Evolutionary conservation across 2,888 invertebrate species (phyloP).

Genomic region (Caenorhabditis sinica): DNA sequence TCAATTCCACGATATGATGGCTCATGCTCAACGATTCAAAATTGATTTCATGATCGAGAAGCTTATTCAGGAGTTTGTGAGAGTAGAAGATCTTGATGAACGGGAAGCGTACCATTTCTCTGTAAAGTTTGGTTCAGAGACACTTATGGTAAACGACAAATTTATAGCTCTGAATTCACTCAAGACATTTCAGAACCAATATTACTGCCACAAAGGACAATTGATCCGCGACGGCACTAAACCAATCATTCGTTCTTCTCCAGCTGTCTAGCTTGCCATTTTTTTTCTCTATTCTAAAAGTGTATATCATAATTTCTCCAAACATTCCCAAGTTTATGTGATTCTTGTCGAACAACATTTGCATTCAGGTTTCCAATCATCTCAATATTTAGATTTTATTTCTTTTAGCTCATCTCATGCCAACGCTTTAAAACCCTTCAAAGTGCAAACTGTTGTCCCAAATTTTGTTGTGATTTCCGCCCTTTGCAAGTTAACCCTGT

Average conservation of each 20-base stretch:
- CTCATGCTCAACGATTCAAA: constrained; percentile 4
- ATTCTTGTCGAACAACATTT: too few species aligned
- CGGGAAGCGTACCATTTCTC: not conserved
- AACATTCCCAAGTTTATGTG: too few species aligned
- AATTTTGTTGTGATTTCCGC: too few species aligned
- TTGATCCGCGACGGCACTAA: not conserved
- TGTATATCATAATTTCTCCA: too few species aligned
- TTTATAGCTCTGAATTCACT: not conserved
- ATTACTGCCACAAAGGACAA: not conserved
- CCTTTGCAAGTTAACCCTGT: too few species aligned
- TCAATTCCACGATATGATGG: constrained; percentile 1
- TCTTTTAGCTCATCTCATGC: too few species aligned
- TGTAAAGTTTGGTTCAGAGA: not conserved
- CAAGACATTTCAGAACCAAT: constrained; percentile 7
- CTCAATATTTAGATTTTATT: too few species aligned
- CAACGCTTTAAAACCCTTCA: too few species aligned
- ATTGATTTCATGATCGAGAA: not conserved
- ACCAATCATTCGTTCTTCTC: not conserved
- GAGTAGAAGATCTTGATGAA: not conserved
- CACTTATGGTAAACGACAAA: not conserved
- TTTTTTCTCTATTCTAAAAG: too few species aligned
- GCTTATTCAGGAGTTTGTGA: not conserved
- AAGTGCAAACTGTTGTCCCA: too few species aligned
- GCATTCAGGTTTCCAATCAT: too few species aligned
- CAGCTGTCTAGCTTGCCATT: too few species aligned